Conservation (phyloP, 2,113 vertebrate species). For the Oenanthe oenanthe region DNA sequence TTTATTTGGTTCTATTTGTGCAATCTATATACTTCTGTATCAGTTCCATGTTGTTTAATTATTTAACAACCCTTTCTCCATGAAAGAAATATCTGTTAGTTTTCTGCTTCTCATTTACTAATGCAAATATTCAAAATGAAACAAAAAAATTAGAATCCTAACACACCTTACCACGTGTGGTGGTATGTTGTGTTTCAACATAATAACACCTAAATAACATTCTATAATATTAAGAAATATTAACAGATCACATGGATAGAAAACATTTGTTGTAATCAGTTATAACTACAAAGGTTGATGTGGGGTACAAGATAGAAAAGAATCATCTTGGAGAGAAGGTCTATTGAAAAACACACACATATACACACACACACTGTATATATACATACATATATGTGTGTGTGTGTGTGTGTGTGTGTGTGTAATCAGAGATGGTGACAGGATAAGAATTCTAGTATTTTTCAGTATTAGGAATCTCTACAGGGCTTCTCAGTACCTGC, state of each 20-base stretch:
- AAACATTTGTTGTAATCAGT: background rate
- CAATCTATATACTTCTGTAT: background rate
- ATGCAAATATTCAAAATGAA: background rate
- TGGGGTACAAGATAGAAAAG: background rate
- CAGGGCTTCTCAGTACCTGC: background rate
- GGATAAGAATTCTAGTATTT: background rate
- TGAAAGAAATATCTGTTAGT: background rate
- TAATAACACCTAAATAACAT: background rate
- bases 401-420: background rate
- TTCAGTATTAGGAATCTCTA: background rate
- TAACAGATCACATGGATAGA: background rate
- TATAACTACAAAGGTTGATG: background rate
- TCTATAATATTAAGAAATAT: background rate
- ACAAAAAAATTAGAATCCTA: background rate
- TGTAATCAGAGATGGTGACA: background rate
- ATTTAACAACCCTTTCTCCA: background rate
- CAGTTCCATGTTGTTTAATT: background rate
- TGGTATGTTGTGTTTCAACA: background rate
- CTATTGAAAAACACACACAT: background rate
- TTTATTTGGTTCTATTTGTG: background rate
- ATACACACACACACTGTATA: too few relatives aligned
- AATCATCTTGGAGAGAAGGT: background rate
- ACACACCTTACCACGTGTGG: background rate
- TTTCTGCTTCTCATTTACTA: background rate
- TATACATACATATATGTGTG: too few relatives aligned